Evolutionary conservation across 2,888 invertebrate genomes (phyloP).

Genomic region (Tetragonisca angustula): DNA sequence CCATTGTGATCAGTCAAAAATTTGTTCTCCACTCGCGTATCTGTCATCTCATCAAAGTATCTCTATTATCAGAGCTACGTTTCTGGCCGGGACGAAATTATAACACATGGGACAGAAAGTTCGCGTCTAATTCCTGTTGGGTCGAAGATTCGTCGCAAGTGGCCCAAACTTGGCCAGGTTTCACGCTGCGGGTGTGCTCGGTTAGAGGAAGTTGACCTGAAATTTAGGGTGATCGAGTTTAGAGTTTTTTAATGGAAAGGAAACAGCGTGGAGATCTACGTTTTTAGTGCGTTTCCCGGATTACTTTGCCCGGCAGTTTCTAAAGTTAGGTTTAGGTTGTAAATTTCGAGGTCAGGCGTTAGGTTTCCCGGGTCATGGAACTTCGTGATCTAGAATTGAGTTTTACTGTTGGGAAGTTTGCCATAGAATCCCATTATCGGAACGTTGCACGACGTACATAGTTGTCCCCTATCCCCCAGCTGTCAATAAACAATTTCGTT

Average conservation of each 20-base stretch:
- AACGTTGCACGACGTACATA: not conserved
- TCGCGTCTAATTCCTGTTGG: not conserved
- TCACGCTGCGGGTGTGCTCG: not conserved
- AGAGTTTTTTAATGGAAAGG: conserved; percentile 7
- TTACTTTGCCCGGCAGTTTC: not conserved
- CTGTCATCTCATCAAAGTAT: not conserved
- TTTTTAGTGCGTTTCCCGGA: not conserved
- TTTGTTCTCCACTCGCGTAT: conserved; percentile 5
- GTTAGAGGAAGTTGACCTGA: not conserved
- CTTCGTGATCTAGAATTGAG: not conserved
- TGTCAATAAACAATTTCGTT: not conserved
- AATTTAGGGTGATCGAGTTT: conserved; percentile 34
- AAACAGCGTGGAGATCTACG: not conserved
- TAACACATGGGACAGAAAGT: not conserved
- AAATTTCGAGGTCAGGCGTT: not conserved
- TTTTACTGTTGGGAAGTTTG: not conserved
- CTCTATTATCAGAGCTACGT: not conserved
- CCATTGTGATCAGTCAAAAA: not conserved
- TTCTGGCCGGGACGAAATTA: not conserved
- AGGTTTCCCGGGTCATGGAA: not conserved
- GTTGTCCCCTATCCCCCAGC: not conserved
- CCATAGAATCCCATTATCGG: not conserved
- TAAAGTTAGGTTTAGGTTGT: not conserved
- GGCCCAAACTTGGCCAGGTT: not conserved
- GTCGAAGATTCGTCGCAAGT: not conserved